These are phyloP conservation scores for Drosophila antonietae DNA, from an alignment of 2,888 invertebrate species.

Conservation along the genomic window DNA sequence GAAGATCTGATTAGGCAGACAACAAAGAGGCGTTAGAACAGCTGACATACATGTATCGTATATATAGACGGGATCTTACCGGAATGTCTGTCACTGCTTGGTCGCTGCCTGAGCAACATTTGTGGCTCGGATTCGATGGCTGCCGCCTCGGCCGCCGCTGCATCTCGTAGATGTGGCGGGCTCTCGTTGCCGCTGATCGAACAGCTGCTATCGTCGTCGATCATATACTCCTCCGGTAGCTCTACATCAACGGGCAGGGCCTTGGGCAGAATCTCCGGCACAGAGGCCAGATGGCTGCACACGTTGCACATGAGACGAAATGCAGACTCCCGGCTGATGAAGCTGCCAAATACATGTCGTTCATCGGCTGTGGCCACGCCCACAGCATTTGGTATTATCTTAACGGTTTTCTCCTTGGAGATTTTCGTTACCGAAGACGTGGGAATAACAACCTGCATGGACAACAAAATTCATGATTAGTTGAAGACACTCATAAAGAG, in stretches of 20 bases:
- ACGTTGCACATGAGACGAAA: conserved; percentile 94
- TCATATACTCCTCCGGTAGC: conserved; percentile 82
- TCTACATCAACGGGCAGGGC: conserved; percentile 78
- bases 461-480: background rate
- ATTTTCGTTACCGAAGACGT: conserved; percentile 93
- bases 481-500: background rate
- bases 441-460: conserved; percentile 91
- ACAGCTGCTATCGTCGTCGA: conserved; percentile 86
- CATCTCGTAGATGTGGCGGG: conserved; percentile 72
- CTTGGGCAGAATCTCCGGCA: conserved; percentile 80
- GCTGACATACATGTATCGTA: background rate
- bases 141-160: conserved; percentile 33
- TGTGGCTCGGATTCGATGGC: conserved; percentile 39
- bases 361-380: conserved; percentile 92
- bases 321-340: conserved; percentile 94
- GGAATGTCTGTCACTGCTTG: conserved; percentile 61
- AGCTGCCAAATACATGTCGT: conserved; percentile 95
- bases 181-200: conserved; percentile 86
- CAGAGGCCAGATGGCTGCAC: conserved; percentile 87
- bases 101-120: conserved; percentile 47
- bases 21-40: background rate
- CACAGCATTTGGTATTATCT: conserved; percentile 97
- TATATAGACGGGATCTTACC: conserved; percentile 43
- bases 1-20: conserved; percentile 48
- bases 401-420: conserved; percentile 96